Evolutionary conservation across 2,113 vertebrate species (phyloP).

Genomic region (Azemiops feae): DNA sequence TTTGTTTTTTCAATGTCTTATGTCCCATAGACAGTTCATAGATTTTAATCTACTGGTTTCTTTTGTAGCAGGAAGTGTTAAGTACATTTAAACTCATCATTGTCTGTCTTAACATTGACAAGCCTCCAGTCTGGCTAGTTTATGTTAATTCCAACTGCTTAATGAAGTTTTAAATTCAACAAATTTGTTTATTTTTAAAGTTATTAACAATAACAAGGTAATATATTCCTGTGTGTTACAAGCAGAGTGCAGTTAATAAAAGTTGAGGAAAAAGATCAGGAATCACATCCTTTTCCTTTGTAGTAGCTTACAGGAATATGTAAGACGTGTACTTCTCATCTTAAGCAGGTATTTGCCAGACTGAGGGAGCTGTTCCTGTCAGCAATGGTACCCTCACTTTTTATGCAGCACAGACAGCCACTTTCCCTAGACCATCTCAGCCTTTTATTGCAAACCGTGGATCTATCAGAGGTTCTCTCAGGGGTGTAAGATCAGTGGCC

Average conservation of each 20-base stretch:
- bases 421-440: slow-evolving; percentile 74
- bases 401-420: slow-evolving; percentile 74
- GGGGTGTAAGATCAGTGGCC: slow-evolving; percentile 75
- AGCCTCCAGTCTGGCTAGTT: background rate
- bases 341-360: slow-evolving; percentile 71
- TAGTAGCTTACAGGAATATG: background rate
- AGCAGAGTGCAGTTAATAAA: background rate
- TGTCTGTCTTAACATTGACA: background rate
- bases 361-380: slow-evolving; percentile 74
- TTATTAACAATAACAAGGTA: background rate
- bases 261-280: background rate
- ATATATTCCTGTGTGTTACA: background rate
- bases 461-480: slow-evolving; percentile 80
- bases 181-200: background rate
- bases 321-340: slow-evolving; percentile 40
- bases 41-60: background rate
- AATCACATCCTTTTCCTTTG: background rate
- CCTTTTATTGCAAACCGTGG: slow-evolving; percentile 76
- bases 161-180: background rate
- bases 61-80: background rate
- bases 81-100: background rate
- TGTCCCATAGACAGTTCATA: no score
- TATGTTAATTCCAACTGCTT: background rate
- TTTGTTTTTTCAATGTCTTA: background rate
- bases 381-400: slow-evolving; percentile 77